Evolutionary conservation across 2,113 vertebrate genomes (phyloP).

Genomic region (Syngnathus scovelli): DNA sequence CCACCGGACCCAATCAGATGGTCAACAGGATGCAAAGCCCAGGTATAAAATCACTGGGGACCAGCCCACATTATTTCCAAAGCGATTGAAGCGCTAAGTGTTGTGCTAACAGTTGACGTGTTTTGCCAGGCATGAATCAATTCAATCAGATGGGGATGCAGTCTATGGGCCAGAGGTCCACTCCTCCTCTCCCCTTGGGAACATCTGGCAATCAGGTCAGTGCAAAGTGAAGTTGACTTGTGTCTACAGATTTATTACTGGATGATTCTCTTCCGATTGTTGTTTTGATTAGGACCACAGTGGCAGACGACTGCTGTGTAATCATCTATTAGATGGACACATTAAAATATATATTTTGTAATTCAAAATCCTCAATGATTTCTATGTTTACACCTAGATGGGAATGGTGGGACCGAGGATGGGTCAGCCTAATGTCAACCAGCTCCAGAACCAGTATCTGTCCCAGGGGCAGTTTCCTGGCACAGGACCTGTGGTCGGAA

Average conservation of each 20-base stretch:
- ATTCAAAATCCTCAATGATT: not conserved
- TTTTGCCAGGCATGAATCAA: conserved; percentile 82
- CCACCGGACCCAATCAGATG: conserved; percentile 85
- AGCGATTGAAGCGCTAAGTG: not conserved
- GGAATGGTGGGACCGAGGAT: conserved; percentile 81
- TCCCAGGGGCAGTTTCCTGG: conserved; percentile 81
- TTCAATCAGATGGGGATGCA: conserved; percentile 86
- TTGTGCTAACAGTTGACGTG: not conserved
- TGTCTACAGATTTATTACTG: not conserved
- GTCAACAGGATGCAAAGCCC: conserved; percentile 86
- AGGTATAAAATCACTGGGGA: conserved; percentile 63
- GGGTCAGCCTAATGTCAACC: conserved; percentile 78
- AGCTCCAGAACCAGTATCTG: conserved; percentile 87
- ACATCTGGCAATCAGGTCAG: conserved; percentile 84
- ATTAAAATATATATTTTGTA: not conserved
- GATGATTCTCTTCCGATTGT: not conserved
- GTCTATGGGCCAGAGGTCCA: conserved; percentile 82
- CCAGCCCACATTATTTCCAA: not conserved
- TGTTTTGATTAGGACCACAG: not conserved
- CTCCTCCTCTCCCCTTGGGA: conserved; percentile 85
- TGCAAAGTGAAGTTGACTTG: not conserved
- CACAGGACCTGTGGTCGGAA: conserved; percentile 74
- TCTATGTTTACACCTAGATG: conserved; percentile 64
- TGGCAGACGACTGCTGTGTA: not conserved
- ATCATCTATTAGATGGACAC: not conserved